Percentiles rank a stretch among this genome's conserved stretches.
Evolutionary conservation across 2,113 vertebrate genomes (phyloP).

Genomic region (Macquaria australasica): DNA sequence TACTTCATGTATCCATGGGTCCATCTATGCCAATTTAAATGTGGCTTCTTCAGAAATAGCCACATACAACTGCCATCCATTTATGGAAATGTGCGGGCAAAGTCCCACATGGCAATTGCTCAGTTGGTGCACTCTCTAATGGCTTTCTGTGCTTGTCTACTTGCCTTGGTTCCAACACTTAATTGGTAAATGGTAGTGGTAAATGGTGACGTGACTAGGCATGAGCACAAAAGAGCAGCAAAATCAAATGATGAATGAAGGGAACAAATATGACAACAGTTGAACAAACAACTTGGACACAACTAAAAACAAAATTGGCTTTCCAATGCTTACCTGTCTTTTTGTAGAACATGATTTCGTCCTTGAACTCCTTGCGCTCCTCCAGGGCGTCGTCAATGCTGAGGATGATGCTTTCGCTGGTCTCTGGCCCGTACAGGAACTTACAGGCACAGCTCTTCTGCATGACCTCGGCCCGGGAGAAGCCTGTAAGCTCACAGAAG

Average conservation of each 20-base stretch:
- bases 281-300: neutral
- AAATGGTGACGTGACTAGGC: neutral
- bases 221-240: conserved; percentile 1
- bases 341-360: conserved; percentile 98
- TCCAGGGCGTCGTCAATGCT: conserved; percentile 94
- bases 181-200: conserved; percentile 14
- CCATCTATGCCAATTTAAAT: conserved; percentile 61
- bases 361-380: conserved; percentile 96
- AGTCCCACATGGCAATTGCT: conserved; percentile 15
- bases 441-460: conserved; percentile 98
- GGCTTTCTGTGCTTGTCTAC: conserved; percentile 36
- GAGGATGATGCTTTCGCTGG: conserved; percentile 93
- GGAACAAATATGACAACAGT: neutral
- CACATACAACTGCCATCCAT: conserved; percentile 45
- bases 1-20: conserved; percentile 26
- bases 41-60: conserved; percentile 58
- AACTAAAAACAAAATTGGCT: neutral
- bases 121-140: conserved; percentile 29
- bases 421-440: conserved; percentile 95
- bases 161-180: conserved; percentile 2
- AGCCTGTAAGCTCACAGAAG: conserved; percentile 98
- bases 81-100: conserved; percentile 34
- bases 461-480: conserved; percentile 97
- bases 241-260: neutral
- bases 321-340: conserved; percentile 80